Evolutionary conservation across 1,140 invertebrate species (phyloP).

Genomic region (Cyclargus thomasi): DNA sequence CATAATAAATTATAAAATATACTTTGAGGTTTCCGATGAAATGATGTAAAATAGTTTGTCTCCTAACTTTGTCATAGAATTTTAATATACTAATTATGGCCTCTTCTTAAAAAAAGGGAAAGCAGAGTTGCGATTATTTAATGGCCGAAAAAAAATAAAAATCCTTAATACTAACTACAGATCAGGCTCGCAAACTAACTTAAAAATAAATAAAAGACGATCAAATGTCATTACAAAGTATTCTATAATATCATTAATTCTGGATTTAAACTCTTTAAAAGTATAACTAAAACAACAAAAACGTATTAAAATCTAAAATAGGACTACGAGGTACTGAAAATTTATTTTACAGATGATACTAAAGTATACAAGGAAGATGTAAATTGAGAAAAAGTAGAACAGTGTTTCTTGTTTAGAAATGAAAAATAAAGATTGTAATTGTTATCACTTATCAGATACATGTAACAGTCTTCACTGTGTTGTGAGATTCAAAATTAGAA

Average conservation of each 20-base stretch:
- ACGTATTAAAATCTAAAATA: conserved; percentile 42
- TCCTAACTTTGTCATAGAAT: too few species aligned
- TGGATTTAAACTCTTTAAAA: conserved; percentile 59
- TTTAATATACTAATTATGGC: not conserved
- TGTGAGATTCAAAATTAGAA: not conserved
- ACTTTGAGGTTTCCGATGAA: not conserved
- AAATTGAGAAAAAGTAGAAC: not conserved
- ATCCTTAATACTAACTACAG: not conserved
- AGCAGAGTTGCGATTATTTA: not conserved
- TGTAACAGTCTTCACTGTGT: conserved; percentile 6
- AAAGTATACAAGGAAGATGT: not conserved
- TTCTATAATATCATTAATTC: conserved; percentile 64
- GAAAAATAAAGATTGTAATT: conserved; percentile 1
- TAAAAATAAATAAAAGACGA: conserved; percentile 57
- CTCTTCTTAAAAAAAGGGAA: not conserved
- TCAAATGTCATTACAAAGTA: conserved; percentile 40
- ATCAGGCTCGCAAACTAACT: conserved; percentile 18
- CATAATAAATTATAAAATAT: not conserved
- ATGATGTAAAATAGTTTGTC: too few species aligned
- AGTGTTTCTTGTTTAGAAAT: not conserved
- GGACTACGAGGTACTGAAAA: conserved; percentile 43
- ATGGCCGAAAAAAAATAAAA: too few species aligned
- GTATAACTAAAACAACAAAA: conserved; percentile 64
- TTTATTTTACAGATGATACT: conserved; percentile 24
- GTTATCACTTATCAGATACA: conserved; percentile 7